Percentiles rank a stretch among this genome's conserved stretches.
Conservation (phyloP, 2,113 vertebrate genomes). For the Ondatra zibethicus region DNA sequence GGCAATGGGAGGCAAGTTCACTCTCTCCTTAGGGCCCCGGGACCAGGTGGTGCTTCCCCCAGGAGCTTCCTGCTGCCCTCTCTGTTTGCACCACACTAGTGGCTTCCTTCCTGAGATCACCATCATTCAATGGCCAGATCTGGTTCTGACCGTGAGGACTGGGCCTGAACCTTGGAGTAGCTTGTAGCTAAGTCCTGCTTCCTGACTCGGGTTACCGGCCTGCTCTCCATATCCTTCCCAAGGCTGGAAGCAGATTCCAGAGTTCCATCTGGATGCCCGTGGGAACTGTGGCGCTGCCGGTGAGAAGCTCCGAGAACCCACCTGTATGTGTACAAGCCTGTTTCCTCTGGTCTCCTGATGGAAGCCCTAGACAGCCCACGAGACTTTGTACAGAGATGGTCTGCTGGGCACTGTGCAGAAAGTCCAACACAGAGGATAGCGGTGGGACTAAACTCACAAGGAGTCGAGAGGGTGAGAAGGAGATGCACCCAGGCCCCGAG, state of each 20-base stretch:
- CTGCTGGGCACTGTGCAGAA: background rate
- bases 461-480: background rate
- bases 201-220: background rate
- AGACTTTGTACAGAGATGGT: background rate
- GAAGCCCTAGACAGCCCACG: background rate
- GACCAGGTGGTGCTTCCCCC: background rate
- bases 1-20: background rate
- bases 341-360: background rate
- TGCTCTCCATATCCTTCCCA: background rate
- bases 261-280: background rate
- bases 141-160: background rate
- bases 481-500: background rate
- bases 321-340: background rate
- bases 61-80: background rate
- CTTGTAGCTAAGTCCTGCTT: background rate
- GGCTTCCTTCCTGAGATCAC: background rate
- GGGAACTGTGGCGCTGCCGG: background rate
- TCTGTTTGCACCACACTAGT: background rate
- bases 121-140: background rate
- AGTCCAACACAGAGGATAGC: background rate
- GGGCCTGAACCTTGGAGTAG: background rate
- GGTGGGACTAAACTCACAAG: accelerated
- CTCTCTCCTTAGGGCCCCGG: background rate
- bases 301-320: background rate
- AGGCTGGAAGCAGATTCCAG: background rate